These are phyloP conservation scores for Pituophis catenifer DNA, from an alignment of 2,113 vertebrate genomes.

Conservation along the genomic window DNA sequence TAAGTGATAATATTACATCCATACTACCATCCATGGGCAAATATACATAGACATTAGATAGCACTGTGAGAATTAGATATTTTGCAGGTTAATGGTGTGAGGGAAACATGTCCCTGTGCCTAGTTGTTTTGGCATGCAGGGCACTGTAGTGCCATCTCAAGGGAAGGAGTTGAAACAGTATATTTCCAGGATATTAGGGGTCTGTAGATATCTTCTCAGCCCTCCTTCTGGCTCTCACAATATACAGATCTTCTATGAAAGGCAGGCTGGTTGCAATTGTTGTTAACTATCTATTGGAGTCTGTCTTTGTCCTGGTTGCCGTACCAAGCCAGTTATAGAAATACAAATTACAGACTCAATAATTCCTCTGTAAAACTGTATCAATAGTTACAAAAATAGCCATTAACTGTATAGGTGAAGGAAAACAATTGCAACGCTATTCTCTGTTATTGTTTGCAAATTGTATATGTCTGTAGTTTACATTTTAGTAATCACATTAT, in stretches of 20 bases:
- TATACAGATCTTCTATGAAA: background rate
- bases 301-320: background rate
- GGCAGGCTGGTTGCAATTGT: background rate
- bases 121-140: background rate
- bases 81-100: background rate
- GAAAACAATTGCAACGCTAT: background rate
- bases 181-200: background rate
- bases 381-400: background rate
- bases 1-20: background rate
- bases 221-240: background rate
- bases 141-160: background rate
- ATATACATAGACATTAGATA: background rate
- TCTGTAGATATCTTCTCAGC: background rate
- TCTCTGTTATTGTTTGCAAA: background rate
- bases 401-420: background rate
- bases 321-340: background rate
- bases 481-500: background rate
- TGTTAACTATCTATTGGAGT: background rate
- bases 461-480: background rate
- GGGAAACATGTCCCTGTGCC: background rate
- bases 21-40: background rate
- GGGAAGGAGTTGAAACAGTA: background rate
- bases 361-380: background rate
- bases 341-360: background rate
- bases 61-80: background rate